phyloP scores from a whole-genome alignment of 2,113 vertebrate genomes.

The Setophaga kirtlandii region DNA sequence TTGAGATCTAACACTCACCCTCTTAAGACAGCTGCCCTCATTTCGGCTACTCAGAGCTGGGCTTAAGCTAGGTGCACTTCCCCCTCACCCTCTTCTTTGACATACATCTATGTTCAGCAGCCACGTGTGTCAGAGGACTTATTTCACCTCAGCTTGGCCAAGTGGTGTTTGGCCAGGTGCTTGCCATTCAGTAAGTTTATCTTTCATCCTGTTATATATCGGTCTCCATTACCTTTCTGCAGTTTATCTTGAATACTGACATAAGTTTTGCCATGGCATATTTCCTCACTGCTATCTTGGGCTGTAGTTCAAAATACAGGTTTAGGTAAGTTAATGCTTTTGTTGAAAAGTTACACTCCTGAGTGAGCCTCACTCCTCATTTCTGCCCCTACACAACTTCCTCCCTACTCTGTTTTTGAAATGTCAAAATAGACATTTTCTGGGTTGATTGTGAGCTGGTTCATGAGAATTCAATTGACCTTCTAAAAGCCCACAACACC shows the following conservation, averaged over 20 bases:
- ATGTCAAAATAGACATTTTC: not conserved
- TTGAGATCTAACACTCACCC: not conserved
- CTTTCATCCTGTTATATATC: not conserved
- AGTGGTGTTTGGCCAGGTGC: not conserved
- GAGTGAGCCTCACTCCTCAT: not conserved
- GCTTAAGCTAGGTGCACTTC: not conserved
- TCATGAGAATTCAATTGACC: not conserved
- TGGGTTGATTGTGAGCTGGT: not conserved
- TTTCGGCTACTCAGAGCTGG: not conserved
- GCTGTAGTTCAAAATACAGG: not conserved
- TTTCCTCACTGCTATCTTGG: not conserved
- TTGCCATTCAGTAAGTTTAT: not conserved
- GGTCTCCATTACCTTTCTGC: not conserved
- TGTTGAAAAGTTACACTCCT: not conserved
- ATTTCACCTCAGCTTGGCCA: not conserved
- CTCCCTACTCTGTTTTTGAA: not conserved
- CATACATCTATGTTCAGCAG: not conserved
- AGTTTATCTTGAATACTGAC: not conserved
- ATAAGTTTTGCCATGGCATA: not conserved
- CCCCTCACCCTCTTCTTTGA: not conserved
- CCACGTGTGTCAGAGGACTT: not conserved
- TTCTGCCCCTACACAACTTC: not conserved
- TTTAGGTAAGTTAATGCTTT: not conserved
- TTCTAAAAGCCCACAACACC: not conserved
- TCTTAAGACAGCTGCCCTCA: conserved; percentile 19